These are phyloP conservation scores for Hesperophylax magnus DNA, from an alignment of 1,140 invertebrate genomes.

Conservation along the genomic window DNA sequence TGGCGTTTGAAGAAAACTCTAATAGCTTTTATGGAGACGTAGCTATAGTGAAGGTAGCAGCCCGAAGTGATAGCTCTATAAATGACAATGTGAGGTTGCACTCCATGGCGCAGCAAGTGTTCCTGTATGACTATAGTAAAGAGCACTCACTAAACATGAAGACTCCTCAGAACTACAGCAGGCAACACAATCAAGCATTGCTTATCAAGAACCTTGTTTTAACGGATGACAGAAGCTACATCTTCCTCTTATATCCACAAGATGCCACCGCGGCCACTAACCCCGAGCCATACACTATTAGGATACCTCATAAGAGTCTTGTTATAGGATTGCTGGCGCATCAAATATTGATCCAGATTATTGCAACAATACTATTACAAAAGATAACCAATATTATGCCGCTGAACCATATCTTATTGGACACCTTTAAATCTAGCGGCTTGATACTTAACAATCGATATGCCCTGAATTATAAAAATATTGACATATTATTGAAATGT, in stretches of 20 bases:
- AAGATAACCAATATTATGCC: slow-evolving; percentile 74
- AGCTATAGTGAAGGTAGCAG: slow-evolving; percentile 94
- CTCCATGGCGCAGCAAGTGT: slow-evolving; percentile 89
- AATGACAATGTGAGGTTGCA: slow-evolving; percentile 86
- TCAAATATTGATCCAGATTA: slow-evolving; percentile 91
- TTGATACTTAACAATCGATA: slow-evolving; percentile 70
- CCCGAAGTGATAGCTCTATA: slow-evolving; percentile 85
- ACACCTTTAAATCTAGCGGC: slow-evolving; percentile 71
- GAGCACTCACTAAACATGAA: slow-evolving; percentile 60
- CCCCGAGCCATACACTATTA: slow-evolving; percentile 84
- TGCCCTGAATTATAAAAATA: slow-evolving; percentile 71
- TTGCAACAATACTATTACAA: slow-evolving; percentile 85
- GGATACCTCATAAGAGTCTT: slow-evolving; percentile 88
- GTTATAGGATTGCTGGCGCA: slow-evolving; percentile 91
- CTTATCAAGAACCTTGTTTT: slow-evolving; percentile 65
- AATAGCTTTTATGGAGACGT: slow-evolving; percentile 95
- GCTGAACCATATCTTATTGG: slow-evolving; percentile 72
- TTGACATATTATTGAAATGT: slow-evolving; percentile 81
- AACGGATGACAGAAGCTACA: slow-evolving; percentile 87
- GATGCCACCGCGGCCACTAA: slow-evolving; percentile 80
- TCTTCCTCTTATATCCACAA: slow-evolving; percentile 90
- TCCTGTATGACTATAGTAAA: slow-evolving; percentile 73
- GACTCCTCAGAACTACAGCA: slow-evolving; percentile 59
- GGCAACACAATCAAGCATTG: slow-evolving; percentile 62
- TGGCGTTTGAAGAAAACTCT: slow-evolving; percentile 89